A percentile compares a stretch with the other conserved stretches of the same genome.
Evolutionary conservation across 1,140 invertebrate species (phyloP).

Genomic region (Drosophila equinoxialis): DNA sequence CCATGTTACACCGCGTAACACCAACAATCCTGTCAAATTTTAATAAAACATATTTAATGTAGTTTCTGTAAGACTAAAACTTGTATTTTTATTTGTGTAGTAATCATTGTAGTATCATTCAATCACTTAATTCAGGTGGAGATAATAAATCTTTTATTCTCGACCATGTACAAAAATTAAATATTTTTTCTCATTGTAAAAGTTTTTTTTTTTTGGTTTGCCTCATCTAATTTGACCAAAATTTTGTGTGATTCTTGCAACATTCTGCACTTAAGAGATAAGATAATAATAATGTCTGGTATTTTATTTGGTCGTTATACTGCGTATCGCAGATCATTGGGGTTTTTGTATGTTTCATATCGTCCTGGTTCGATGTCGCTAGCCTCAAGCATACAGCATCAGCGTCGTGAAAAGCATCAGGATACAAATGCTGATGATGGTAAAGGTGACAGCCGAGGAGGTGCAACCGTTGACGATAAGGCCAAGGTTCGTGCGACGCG

Average conservation of each 20-base stretch:
- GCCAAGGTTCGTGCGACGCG: neutral
- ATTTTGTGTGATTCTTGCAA: constrained; percentile 18
- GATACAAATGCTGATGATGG: constrained; percentile 6
- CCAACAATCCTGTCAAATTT: constrained; percentile 83
- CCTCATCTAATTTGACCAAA: constrained; percentile 18
- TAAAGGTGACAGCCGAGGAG: neutral
- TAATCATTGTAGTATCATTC: constrained; percentile 17
- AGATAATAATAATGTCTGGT: neutral
- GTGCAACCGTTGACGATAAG: neutral
- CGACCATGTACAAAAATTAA: constrained; percentile 19
- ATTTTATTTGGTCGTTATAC: constrained; percentile 10
- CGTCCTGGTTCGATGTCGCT: neutral
- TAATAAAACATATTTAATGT: constrained; percentile 26
- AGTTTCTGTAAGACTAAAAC: constrained; percentile 18
- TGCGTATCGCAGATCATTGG: neutral
- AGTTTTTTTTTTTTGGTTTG: neutral
- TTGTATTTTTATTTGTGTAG: constrained; percentile 10
- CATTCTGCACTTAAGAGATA: neutral
- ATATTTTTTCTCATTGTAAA: neutral
- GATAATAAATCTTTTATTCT: neutral
- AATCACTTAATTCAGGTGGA: neutral
- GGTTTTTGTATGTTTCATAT: neutral
- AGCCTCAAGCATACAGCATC: neutral
- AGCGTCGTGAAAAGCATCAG: constrained; percentile 2
- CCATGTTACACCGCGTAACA: constrained; percentile 87